Base-by-base conservation (phyloP, 2,113 vertebrate genomes). In the Carassius gibelio region DNA sequence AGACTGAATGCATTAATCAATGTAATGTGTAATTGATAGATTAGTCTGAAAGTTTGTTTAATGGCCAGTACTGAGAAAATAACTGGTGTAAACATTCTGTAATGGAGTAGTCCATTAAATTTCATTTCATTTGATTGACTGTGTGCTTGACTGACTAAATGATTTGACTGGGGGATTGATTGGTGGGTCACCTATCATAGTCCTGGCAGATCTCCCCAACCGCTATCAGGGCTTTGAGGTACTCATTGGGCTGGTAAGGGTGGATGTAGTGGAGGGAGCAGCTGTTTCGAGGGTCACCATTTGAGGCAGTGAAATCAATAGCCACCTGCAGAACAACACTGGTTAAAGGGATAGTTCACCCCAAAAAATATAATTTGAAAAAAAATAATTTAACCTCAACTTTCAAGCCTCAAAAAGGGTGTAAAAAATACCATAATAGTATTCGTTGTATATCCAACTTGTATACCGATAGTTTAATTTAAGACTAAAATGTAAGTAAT, bases 161-260 rank as follows among this genome's bases (percentile, higher is more conserved):
- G 52, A 17, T 38, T 17, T 59, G 45, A 68, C 55, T 50, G 23
- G 68, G 11, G 42, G 36, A 45, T 2, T 77, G 61, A 57, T 55
- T 62, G 15, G 45, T 59, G 3, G 83, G 83, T 92, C 94, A 98
- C 98, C 98, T 99, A 96, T 99, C 98, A 75, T 99, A 99, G 93
- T 99, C 98, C 91, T 99, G 98, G 94, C 98, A 99, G 92, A 99
- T 99, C 94, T 99, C 98, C 42, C 98, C 98, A 0, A 99, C 98
- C 80, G 98, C 98, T 75, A 99, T 97, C 91, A 99, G 87, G 0
- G 98, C 98, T 93, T 99, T 99, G 76, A 99, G 95, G 91, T 99
- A 99, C 92, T 99, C 98, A 0, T 99, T 99, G 87, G 98, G 98
- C 89, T 99, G 98, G 86, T 99, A 99, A 2, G 98, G 98, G 90